A percentile compares a stretch with the other conserved stretches of the same genome.
Evolutionary conservation across 2,797 vertebrate species (phyloP).

Genomic region (Hippopotamyrus pictus): DNA sequence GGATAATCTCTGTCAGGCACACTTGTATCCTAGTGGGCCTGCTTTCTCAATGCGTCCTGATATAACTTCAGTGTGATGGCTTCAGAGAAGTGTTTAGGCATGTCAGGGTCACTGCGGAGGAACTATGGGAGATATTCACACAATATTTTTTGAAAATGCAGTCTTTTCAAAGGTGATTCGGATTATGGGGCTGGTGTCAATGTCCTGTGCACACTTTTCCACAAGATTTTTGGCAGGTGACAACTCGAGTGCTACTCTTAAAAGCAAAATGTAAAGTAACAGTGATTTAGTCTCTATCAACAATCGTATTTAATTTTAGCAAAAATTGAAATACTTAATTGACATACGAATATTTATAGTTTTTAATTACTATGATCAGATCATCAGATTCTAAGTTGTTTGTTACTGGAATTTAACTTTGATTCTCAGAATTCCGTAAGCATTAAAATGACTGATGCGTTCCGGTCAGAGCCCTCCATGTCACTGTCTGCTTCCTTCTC

Average conservation of each 20-base stretch:
- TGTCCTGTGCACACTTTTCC: background rate
- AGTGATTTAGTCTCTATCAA: background rate
- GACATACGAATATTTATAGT: background rate
- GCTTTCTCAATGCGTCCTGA: background rate
- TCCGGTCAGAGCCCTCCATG: background rate
- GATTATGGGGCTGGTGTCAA: background rate
- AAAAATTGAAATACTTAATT: background rate
- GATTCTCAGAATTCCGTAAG: background rate
- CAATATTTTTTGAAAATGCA: background rate
- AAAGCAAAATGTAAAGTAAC: background rate
- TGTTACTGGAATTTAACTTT: background rate
- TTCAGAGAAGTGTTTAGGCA: background rate
- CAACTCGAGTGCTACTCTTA: background rate
- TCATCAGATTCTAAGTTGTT: background rate
- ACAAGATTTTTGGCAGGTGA: background rate
- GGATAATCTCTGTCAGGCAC: background rate
- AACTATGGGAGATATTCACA: background rate
- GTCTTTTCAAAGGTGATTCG: background rate
- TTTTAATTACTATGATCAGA: background rate
- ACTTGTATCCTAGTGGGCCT: background rate
- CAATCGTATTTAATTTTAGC: background rate
- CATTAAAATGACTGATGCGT: background rate
- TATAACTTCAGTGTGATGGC: background rate
- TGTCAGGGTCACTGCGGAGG: background rate
- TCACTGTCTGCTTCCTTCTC: background rate